A percentile compares a stretch with the other conserved stretches of the same genome.
These are phyloP conservation scores for Cherax quadricarinatus DNA, from an alignment of 1,140 invertebrate species.

Conservation along the genomic window DNA sequence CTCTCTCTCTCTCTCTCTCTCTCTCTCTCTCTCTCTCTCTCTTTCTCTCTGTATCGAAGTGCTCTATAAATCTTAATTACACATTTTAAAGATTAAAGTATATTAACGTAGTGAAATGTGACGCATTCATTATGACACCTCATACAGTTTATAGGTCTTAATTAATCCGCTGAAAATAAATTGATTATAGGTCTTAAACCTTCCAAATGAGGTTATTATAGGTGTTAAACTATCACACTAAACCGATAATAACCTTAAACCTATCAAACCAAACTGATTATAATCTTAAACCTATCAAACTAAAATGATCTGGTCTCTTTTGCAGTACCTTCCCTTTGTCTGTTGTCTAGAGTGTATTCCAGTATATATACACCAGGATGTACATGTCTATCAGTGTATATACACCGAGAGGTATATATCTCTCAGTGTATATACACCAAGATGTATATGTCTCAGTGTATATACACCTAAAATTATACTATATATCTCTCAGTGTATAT, in stretches of 20 bases:
- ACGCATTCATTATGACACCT: not conserved
- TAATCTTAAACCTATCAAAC: not conserved
- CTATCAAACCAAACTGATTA: not conserved
- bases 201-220: not conserved
- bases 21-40: not conserved
- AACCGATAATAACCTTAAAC: not conserved
- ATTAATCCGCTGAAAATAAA: not conserved
- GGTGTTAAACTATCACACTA: not conserved
- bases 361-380: not conserved
- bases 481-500: not conserved
- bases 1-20: slow-evolving; percentile 7
- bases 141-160: not conserved
- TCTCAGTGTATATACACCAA: slow-evolving; percentile 10
- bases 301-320: not conserved
- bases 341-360: not conserved
- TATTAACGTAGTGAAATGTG: not conserved
- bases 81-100: no score
- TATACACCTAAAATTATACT: no score
- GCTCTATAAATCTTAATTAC: not conserved
- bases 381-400: not conserved
- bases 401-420: no score
- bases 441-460: not conserved
- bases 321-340: not conserved
- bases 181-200: not conserved
- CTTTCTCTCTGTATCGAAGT: not conserved